Percentiles rank a stretch among this genome's conserved stretches.
phyloP scores from a whole-genome alignment of 1,140 invertebrate genomes.

The Caenorhabditis briggsae region DNA sequence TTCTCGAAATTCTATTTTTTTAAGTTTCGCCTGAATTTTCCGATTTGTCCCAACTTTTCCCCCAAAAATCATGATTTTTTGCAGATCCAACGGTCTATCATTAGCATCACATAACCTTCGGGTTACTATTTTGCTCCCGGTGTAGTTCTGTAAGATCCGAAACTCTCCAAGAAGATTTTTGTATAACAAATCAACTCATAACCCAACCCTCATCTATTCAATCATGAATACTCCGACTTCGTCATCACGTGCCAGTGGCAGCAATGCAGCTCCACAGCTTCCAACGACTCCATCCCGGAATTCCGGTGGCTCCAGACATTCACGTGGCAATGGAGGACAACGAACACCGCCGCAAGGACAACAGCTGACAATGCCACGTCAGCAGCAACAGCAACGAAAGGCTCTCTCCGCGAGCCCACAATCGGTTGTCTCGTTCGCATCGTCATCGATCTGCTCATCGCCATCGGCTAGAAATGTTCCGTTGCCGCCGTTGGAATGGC shows the following conservation, averaged over 20 bases:
- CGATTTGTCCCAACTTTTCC: no score
- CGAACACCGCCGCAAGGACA: not conserved
- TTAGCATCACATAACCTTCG: conserved; percentile 40
- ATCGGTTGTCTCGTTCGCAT: not conserved
- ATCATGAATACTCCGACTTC: conserved; percentile 9
- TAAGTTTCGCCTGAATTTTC: no score
- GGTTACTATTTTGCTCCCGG: conserved; percentile 6
- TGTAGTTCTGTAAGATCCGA: conserved; percentile 53
- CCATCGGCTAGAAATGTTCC: conserved; percentile 48
- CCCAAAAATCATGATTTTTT: not conserved
- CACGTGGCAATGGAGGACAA: not conserved
- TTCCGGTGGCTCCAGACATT: not conserved
- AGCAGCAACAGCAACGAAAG: conserved; percentile 1
- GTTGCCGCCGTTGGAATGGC: conserved; percentile 36
- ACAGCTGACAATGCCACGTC: not conserved
- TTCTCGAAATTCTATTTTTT: no score
- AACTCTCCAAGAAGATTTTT: conserved; percentile 1
- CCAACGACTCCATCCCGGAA: conserved; percentile 15
- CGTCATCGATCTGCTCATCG: conserved; percentile 32
- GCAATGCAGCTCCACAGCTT: not conserved
- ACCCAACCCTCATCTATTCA: not conserved
- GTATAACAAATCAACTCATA: not conserved
- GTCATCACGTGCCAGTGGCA: conserved; percentile 19
- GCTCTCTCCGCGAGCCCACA: conserved; percentile 36
- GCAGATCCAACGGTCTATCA: conserved; percentile 42